phyloP scores from a whole-genome alignment of 2,113 vertebrate species.

The Pterocles gutturalis region DNA sequence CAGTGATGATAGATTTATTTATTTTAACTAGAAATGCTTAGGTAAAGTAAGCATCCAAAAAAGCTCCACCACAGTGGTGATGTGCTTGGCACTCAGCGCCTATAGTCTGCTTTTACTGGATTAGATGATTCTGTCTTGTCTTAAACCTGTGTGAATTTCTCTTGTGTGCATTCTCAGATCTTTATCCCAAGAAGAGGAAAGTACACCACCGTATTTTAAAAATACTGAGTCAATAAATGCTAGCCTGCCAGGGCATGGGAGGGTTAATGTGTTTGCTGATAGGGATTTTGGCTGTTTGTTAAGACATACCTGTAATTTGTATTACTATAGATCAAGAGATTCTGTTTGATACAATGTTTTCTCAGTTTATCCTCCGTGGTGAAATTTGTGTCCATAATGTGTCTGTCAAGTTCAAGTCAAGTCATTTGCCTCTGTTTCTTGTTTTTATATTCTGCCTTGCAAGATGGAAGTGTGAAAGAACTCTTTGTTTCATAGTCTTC shows the following conservation, averaged over 20 bases:
- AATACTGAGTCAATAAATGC: background rate
- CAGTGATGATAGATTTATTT: background rate
- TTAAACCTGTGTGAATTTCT: background rate
- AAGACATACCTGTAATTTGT: background rate
- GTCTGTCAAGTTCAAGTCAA: background rate
- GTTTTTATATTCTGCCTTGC: background rate
- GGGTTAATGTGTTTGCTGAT: background rate
- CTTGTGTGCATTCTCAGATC: background rate
- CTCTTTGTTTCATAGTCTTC: conserved; percentile 39
- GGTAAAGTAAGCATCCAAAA: background rate
- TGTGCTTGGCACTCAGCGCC: background rate
- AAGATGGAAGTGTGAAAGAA: conserved; percentile 18
- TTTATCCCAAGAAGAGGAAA: background rate
- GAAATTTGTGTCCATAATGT: background rate
- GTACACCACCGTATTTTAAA: background rate
- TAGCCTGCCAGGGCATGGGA: background rate
- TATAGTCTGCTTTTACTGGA: background rate
- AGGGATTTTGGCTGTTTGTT: background rate
- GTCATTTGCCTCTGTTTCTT: background rate
- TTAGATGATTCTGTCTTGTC: background rate
- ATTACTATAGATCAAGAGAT: background rate
- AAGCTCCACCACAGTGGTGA: background rate
- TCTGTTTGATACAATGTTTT: background rate
- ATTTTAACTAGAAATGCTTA: background rate
- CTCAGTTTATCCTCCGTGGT: background rate